Evolutionary conservation across 2,113 vertebrate genomes (phyloP).

Genomic region (Guaruba guarouba): DNA sequence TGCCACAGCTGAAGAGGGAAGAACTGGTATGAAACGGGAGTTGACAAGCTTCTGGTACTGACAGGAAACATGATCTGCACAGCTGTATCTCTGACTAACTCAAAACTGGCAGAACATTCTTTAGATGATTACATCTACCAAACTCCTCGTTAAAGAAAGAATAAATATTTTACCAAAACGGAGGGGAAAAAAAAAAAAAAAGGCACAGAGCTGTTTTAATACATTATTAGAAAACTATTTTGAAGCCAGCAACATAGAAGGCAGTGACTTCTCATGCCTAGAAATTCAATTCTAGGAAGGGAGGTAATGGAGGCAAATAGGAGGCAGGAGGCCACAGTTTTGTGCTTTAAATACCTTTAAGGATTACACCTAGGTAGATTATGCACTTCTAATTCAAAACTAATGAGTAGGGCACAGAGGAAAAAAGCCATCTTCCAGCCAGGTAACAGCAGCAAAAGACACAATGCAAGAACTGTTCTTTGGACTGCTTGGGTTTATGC

Average conservation of each 20-base stretch:
- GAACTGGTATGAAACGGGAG: background rate
- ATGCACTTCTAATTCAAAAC: background rate
- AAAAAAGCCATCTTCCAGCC: background rate
- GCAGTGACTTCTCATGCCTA: constrained; percentile 34
- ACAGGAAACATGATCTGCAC: constrained; percentile 35
- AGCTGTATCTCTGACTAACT: constrained; percentile 66
- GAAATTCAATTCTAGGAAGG: background rate
- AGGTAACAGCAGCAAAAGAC: background rate
- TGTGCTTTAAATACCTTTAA: background rate
- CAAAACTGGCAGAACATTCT: constrained; percentile 63
- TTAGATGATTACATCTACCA: constrained; percentile 59
- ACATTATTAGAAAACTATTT: constrained; percentile 68
- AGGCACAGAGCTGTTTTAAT: constrained; percentile 46
- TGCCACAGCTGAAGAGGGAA: constrained; percentile 23
- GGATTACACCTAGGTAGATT: background rate
- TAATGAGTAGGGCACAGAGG: background rate
- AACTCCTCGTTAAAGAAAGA: constrained; percentile 70
- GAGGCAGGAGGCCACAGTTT: background rate
- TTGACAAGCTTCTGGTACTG: constrained; percentile 26
- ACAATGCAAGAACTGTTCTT: background rate
- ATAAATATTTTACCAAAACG: constrained; percentile 56
- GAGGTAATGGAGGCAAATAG: background rate
- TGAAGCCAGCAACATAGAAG: constrained; percentile 51
- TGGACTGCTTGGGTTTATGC: background rate
- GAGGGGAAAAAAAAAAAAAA: fast-evolving